A percentile compares a stretch with the other conserved stretches of the same genome.
Conservation (phyloP, 1,140 invertebrate species). For the Coboldia fuscipes region DNA sequence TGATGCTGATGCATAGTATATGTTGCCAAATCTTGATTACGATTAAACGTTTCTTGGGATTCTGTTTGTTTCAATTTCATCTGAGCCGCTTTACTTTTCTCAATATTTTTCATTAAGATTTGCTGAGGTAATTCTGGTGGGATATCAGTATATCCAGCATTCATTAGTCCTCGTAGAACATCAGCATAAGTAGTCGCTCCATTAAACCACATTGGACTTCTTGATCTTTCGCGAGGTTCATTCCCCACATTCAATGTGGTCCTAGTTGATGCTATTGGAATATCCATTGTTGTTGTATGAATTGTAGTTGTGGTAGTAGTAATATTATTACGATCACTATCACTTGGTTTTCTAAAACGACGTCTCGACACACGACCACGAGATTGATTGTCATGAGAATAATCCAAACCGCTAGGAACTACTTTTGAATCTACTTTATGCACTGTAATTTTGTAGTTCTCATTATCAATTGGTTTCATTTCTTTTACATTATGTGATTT, state of each 20-base stretch:
- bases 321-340: not conserved
- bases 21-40: not conserved
- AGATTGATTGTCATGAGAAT: not conserved
- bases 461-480: not conserved
- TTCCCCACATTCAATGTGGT: constrained; percentile 9
- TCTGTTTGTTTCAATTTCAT: constrained; percentile 1
- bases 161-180: constrained; percentile 35
- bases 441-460: not conserved
- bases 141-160: not conserved
- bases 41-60: not conserved
- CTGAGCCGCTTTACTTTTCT: constrained; percentile 7
- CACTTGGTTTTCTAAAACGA: not conserved
- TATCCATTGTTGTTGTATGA: not conserved
- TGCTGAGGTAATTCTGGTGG: constrained; percentile 1
- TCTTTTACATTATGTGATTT: not conserved
- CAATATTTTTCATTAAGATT: constrained; percentile 13
- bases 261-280: constrained; percentile 2
- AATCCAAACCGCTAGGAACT: not conserved
- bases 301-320: constrained; percentile 1
- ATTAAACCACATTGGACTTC: constrained; percentile 47
- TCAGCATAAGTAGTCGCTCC: constrained; percentile 56
- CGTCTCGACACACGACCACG: not conserved
- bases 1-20: not conserved
- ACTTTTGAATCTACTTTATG: not conserved
- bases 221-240: constrained; percentile 26